Evolutionary conservation across 2,113 vertebrate genomes (phyloP).

Genomic region (Caranx ignobilis): DNA sequence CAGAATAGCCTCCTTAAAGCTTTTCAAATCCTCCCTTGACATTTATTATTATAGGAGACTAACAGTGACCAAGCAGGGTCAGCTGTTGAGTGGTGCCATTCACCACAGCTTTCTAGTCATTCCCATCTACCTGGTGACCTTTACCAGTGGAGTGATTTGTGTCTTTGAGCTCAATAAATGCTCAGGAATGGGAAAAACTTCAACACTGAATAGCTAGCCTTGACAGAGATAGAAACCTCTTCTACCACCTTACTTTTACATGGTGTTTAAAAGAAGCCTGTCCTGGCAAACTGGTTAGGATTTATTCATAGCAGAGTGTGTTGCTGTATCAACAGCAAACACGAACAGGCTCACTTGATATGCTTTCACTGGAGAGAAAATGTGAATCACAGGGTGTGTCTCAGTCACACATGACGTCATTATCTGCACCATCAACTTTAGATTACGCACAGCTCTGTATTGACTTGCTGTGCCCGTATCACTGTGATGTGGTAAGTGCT

Average conservation of each 20-base stretch:
- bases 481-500: constrained; percentile 4
- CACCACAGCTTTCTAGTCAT: background rate
- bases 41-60: constrained; percentile 3
- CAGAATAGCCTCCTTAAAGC: constrained; percentile 1
- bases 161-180: background rate
- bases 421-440: background rate
- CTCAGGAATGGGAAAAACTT: constrained; percentile 10
- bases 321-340: constrained; percentile 62
- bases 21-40: constrained; percentile 4
- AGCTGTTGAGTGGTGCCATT: no score
- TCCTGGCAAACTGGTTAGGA: background rate
- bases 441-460: background rate
- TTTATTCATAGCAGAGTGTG: constrained; percentile 9
- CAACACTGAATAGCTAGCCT: background rate
- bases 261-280: constrained; percentile 6
- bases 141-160: background rate
- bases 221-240: background rate
- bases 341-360: background rate
- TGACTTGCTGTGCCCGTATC: background rate
- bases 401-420: background rate
- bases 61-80: background rate
- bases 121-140: background rate
- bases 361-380: background rate
- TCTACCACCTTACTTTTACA: constrained; percentile 38
- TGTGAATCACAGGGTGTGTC: constrained; percentile 70